A percentile compares a stretch with the other conserved stretches of the same genome.
These are phyloP conservation scores for Ameiurus melas DNA, from an alignment of 2,113 vertebrate genomes.

Conservation along the genomic window DNA sequence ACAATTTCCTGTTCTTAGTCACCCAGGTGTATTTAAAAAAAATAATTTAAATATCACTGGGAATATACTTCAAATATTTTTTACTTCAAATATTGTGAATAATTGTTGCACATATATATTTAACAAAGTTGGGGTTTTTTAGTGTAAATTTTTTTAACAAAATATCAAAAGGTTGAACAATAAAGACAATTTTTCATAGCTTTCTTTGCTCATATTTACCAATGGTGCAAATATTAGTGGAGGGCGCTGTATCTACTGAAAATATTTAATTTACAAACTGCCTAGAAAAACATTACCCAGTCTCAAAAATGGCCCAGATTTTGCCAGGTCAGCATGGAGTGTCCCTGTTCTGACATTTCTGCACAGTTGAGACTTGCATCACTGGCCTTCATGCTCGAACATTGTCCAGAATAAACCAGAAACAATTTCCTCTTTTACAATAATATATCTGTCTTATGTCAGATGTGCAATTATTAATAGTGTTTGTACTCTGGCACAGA, in stretches of 20 bases:
- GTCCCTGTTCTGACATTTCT: conserved; percentile 11
- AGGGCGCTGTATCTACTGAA: background rate
- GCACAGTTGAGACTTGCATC: conserved; percentile 15
- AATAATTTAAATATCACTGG: too few relatives aligned
- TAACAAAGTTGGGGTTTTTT: too few relatives aligned
- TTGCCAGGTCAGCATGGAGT: conserved; percentile 25
- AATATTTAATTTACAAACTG: background rate
- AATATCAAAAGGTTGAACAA: too few relatives aligned
- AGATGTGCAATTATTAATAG: conserved; percentile 57
- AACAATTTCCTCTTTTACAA: conserved; percentile 50
- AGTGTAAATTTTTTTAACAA: too few relatives aligned
- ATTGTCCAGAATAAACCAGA: conserved; percentile 12
- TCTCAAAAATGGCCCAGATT: background rate
- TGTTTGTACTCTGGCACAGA: conserved; percentile 56
- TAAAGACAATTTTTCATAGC: too few relatives aligned
- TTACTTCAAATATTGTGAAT: too few relatives aligned
- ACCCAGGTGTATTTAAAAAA: too few relatives aligned
- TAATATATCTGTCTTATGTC: conserved; percentile 50
- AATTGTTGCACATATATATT: too few relatives aligned
- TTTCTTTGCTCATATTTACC: too few relatives aligned
- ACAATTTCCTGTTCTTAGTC: too few relatives aligned
- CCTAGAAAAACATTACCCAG: conserved; percentile 9
- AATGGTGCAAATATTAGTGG: too few relatives aligned
- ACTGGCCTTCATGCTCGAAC: background rate
- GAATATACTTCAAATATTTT: too few relatives aligned